These are phyloP conservation scores for Scaeva pyrastri DNA, from an alignment of 2,888 invertebrate species.

Conservation along the genomic window DNA sequence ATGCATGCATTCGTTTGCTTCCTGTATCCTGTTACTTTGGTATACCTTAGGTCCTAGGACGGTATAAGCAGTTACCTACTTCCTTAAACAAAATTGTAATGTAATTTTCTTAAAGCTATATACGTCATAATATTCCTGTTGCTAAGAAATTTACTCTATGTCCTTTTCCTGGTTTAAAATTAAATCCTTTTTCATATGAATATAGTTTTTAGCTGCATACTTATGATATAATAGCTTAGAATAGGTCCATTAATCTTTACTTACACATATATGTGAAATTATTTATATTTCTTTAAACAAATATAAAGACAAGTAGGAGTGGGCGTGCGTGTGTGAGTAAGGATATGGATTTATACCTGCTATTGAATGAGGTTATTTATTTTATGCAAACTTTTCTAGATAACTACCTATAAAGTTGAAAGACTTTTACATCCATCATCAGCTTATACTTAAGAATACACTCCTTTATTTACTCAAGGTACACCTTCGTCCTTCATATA, in stretches of 20 bases:
- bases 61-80: not conserved
- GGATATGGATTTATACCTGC: not conserved
- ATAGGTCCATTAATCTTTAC: too few relatives aligned
- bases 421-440: not conserved
- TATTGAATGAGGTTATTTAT: slow-evolving; percentile 19
- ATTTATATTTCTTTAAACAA: not conserved
- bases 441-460: slow-evolving; percentile 15
- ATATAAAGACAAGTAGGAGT: too few relatives aligned
- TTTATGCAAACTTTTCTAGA: slow-evolving; percentile 5
- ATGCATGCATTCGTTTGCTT: not conserved
- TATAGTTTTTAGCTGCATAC: not conserved
- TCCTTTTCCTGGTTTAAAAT: not conserved
- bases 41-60: too few relatives aligned
- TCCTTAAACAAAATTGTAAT: not conserved
- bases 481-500: not conserved
- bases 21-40: not conserved
- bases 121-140: not conserved
- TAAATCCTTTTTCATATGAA: not conserved
- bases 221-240: too few relatives aligned
- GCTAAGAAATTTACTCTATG: not conserved
- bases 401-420: not conserved
- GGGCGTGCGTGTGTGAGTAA: not conserved
- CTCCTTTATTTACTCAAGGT: slow-evolving; percentile 12
- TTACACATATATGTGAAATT: not conserved
- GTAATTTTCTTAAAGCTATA: not conserved